These are phyloP conservation scores for Baryphthengus martii DNA, from an alignment of 2,113 vertebrate genomes.

Conservation along the genomic window DNA sequence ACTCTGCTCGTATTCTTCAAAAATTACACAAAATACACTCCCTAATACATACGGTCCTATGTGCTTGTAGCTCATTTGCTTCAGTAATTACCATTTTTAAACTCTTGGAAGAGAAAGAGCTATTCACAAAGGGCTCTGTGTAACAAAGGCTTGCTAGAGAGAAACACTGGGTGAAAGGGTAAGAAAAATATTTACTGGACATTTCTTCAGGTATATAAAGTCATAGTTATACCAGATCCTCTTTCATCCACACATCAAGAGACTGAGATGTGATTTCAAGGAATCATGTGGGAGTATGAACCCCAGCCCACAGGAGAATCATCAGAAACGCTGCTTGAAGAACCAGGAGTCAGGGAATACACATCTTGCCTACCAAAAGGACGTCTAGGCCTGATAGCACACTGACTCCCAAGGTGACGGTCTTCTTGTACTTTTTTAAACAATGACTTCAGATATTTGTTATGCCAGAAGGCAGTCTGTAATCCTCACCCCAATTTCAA, in stretches of 20 bases:
- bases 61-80: not conserved
- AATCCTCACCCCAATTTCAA: slow-evolving; percentile 58
- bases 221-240: not conserved
- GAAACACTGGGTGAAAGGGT: not conserved
- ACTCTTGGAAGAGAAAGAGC: not conserved
- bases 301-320: not conserved
- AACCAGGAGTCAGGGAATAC: not conserved
- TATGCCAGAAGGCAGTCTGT: not conserved
- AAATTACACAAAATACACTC: not conserved
- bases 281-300: not conserved
- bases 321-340: not conserved
- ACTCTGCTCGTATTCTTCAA: not conserved
- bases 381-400: not conserved
- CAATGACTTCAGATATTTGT: not conserved
- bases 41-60: not conserved
- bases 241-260: not conserved
- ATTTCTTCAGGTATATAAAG: not conserved
- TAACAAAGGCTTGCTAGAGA: not conserved
- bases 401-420: not conserved
- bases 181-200: not conserved
- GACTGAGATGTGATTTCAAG: not conserved
- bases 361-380: not conserved
- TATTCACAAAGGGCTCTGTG: not conserved
- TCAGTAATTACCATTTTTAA: not conserved
- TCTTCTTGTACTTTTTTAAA: not conserved